phyloP scores from a whole-genome alignment of 30 jellyfish, hydroid and myxozoan genomes.

The Hydractinia echinata region DNA sequence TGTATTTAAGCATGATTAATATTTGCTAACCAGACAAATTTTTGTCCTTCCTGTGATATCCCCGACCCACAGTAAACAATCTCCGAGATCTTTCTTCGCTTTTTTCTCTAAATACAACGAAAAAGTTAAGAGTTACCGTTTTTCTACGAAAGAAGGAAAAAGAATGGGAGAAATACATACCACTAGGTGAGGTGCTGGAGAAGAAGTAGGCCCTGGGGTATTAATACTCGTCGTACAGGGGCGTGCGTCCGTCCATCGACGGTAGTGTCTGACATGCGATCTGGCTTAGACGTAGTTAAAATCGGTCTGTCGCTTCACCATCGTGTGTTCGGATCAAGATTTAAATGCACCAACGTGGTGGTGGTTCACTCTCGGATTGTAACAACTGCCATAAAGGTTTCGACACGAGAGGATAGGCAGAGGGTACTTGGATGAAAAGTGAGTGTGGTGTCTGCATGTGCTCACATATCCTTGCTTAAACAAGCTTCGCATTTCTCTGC shows the following conservation, averaged over 20 bases:
- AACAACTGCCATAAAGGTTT: slow-evolving; percentile 75
- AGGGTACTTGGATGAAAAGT: slow-evolving; percentile 82
- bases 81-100: background rate
- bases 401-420: slow-evolving; percentile 72
- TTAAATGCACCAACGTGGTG: slow-evolving; percentile 50
- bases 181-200: slow-evolving; percentile 81
- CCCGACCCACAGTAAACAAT: background rate
- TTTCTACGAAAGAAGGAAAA: background rate
- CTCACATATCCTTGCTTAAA: slow-evolving; percentile 24
- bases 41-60: background rate
- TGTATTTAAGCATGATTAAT: too few species aligned
- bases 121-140: background rate
- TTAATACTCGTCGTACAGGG: slow-evolving; percentile 79
- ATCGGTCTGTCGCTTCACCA: slow-evolving; percentile 82
- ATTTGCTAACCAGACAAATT: background rate
- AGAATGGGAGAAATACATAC: background rate
- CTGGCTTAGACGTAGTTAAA: slow-evolving; percentile 63
- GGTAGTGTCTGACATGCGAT: slow-evolving; percentile 75
- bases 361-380: slow-evolving; percentile 57
- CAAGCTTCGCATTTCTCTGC: slow-evolving; percentile 40
- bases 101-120: background rate
- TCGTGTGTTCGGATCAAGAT: slow-evolving; percentile 80
- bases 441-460: slow-evolving; percentile 64
- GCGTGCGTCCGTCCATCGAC: slow-evolving; percentile 93
- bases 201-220: slow-evolving; percentile 72